Evolutionary conservation across 2,113 vertebrate species (phyloP), one percentile per base, ranked within the genome.

Genomic region (Psittacus erithacus): DNA sequence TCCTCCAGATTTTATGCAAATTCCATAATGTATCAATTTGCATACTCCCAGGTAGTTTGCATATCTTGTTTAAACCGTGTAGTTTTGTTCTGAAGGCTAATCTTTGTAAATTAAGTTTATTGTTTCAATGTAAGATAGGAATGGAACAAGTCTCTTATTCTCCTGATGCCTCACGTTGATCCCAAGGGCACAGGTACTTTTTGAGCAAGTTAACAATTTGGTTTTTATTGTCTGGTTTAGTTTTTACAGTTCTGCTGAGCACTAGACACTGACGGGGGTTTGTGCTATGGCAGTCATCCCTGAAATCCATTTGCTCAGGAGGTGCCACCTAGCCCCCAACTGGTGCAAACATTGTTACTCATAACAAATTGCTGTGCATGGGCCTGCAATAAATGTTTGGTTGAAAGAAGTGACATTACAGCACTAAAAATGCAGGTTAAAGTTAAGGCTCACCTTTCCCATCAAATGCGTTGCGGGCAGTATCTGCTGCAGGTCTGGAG

Each of bases 1-100:
- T 96, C 68, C n/a, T 64, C 92, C 47, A 65, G 35, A 69, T 49
- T 86, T 90, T 92, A 96, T 93, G 88, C 64, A 95, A 93, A 92
- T 88, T 83, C 23, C 7, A 27, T 90, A 92, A 77, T 89, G 14
- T 39, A 1, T 69, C 6, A 39, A 73, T 95, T 96, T 96, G 49
- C 83, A 59, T 94, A 77, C 74, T 94, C 53, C 31, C 35, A 65
- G 52, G 74, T 86, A 91, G 39, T 64, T 91, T 91, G 49, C 59
- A 49, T 70, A 35, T 71, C 33, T 88, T 78, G 15, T 64, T 93
- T 67, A 81, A 88, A 84, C 23, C 3, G 3, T 1, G 3, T 88
- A 62, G 28, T n/a, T 59, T 92, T 94, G 50, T 75, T 92, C 80
- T 75, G 43, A 70, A 92, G 44, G 33, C 55, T 77, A 53, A 39